These are phyloP conservation scores for Colaptes auratus DNA, from an alignment of 2,113 vertebrate genomes.

Conservation along the genomic window DNA sequence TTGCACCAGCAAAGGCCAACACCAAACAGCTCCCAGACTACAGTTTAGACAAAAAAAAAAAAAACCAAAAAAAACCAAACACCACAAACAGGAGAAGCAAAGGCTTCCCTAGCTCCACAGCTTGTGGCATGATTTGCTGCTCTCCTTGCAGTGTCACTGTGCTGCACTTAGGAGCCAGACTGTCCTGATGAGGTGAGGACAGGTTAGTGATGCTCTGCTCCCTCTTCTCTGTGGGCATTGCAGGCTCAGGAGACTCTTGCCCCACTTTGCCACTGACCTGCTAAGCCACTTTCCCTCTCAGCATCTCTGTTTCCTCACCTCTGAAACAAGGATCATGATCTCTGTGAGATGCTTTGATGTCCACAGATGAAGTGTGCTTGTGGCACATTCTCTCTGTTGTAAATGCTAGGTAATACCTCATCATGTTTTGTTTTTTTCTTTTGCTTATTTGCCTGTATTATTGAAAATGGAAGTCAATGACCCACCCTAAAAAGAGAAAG, in stretches of 20 bases:
- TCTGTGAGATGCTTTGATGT: conserved; percentile 24
- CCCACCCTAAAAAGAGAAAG: background rate
- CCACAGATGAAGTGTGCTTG: background rate
- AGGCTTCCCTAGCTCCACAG: background rate
- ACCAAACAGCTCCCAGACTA: background rate
- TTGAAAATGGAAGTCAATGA: conserved; percentile 13
- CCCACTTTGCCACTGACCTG: background rate
- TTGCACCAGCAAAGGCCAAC: background rate
- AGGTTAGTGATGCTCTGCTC: background rate
- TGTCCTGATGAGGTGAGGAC: background rate
- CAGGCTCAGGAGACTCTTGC: background rate
- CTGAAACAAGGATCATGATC: conserved; percentile 25
- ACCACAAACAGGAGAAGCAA: background rate
- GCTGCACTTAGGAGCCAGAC: background rate
- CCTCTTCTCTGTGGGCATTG: background rate
- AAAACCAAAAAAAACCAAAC: too few relatives aligned
- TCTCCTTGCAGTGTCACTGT: background rate
- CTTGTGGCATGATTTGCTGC: background rate
- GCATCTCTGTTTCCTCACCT: conserved; percentile 19
- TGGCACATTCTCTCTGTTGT: background rate
- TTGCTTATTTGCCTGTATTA: background rate
- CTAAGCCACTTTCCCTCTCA: conserved; percentile 32
- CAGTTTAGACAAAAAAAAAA: background rate
- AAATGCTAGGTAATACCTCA: background rate
- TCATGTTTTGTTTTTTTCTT: background rate